These are phyloP conservation scores for Conchocele bisecta DNA, from an alignment of 2,888 invertebrate species.

Conservation along the genomic window DNA sequence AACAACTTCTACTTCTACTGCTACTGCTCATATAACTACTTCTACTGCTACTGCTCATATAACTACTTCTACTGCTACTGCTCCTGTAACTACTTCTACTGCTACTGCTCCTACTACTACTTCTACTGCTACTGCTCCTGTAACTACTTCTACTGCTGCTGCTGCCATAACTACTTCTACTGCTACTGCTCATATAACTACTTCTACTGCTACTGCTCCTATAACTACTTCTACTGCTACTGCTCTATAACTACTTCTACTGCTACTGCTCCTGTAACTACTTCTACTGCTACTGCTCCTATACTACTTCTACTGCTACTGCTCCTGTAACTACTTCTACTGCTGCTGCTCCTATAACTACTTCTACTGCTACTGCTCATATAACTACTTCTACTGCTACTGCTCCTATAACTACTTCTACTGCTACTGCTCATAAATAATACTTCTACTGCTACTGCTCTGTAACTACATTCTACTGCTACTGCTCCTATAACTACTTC, in stretches of 20 bases:
- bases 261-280: not conserved
- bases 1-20: conserved; percentile 17
- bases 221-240: not conserved
- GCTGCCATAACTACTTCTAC: not conserved
- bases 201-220: conserved; percentile 3
- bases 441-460: conserved; percentile 11
- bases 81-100: conserved; percentile 9
- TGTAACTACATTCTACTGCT: not conserved
- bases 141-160: not conserved
- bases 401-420: conserved; percentile 6
- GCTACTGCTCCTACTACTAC: conserved; percentile 17
- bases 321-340: conserved; percentile 1
- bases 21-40: conserved; percentile 27
- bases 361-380: conserved; percentile 1
- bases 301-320: not conserved
- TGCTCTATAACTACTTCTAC: not conserved
- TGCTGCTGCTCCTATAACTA: not conserved
- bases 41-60: conserved; percentile 15
- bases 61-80: conserved; percentile 25
- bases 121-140: conserved; percentile 1
- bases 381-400: conserved; percentile 2
- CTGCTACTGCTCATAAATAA: not conserved
- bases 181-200: not conserved
- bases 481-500: not conserved
- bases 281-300: not conserved